Evolutionary conservation across 1,140 invertebrate genomes (phyloP).

Genomic region (Aporrectodea caliginosa): DNA sequence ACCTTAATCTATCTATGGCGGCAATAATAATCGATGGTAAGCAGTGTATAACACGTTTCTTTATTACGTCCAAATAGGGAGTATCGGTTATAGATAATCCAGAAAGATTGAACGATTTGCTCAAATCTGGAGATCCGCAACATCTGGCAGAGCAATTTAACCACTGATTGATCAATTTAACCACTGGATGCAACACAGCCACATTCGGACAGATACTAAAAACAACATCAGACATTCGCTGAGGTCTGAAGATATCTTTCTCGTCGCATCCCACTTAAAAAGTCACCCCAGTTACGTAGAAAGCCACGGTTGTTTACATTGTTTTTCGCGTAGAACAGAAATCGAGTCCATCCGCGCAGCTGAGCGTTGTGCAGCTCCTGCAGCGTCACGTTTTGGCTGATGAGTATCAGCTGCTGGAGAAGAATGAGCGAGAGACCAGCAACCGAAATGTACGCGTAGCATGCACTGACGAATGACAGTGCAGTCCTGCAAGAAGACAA

Average conservation of each 20-base stretch:
- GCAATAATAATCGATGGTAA: too few relatives aligned
- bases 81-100: too few relatives aligned
- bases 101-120: too few relatives aligned
- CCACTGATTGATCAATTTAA: too few relatives aligned
- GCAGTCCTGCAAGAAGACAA: too few relatives aligned
- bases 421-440: constrained; percentile 35
- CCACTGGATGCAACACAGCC: too few relatives aligned
- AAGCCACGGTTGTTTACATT: constrained; percentile 46
- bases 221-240: background rate
- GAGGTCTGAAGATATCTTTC: constrained; percentile 10
- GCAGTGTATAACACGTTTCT: too few relatives aligned
- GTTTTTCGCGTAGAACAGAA: constrained; percentile 35
- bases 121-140: too few relatives aligned
- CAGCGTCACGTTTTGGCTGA: constrained; percentile 48
- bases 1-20: too few relatives aligned
- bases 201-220: too few relatives aligned
- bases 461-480: constrained; percentile 41
- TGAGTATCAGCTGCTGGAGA: constrained; percentile 44
- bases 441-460: constrained; percentile 37
- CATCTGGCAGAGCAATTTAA: too few relatives aligned
- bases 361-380: constrained; percentile 45
- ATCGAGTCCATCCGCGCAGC: constrained; percentile 26
- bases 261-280: constrained; percentile 24
- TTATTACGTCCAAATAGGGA: too few relatives aligned
- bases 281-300: constrained; percentile 43